Base-by-base conservation (phyloP, 1,140 invertebrate species). In the Nymphalis io region DNA sequence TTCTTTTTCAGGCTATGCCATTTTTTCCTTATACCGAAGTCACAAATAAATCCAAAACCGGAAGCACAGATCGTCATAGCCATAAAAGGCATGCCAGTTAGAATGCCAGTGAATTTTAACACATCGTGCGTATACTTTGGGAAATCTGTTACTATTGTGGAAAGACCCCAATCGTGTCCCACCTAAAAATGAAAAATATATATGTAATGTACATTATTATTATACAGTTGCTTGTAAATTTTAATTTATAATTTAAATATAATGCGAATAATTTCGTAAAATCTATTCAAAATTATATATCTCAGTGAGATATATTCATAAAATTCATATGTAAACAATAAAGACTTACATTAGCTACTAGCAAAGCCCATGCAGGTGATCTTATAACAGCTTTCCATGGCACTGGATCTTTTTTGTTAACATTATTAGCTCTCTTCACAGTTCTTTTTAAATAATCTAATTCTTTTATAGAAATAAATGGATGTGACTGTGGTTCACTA, bases 81-180 rank as follows among this genome's bases (percentile, higher is more conserved):
- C 5, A 95, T 80, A 76, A 95, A 96, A 0, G 95, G 95, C 51
- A 96, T 74, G 0, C 95, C 93, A 1, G 94, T 95, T 46, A 95
- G 92, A 1, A 93, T 85, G 1, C 95, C 95, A 68, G 95, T 96
- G 85, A 96, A 97, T 78, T 96, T 94, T 15, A 98, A 91, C 6
- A 98, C 95, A 80, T 96, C 95, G 71, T 95, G 94, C 93, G 98
- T 96, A 88, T 98, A 99, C 93, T 96, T 97, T 6, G 98, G 98
- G 12, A 99, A 90, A 85, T 97, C 96, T 10, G 96, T 97, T 0
- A 98, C 94, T 93, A 98, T 96, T 5, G 97, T 98, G 82, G 98
- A 98, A 84, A 97, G 96, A 33, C 96, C 97, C 97, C 97, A 99
- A 88, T 98, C 97, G 87, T 98, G 96, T 13, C 96, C 96, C 94